phyloP scores from a whole-genome alignment of 2,888 invertebrate genomes.

The Lepidochrysops patricia region DNA sequence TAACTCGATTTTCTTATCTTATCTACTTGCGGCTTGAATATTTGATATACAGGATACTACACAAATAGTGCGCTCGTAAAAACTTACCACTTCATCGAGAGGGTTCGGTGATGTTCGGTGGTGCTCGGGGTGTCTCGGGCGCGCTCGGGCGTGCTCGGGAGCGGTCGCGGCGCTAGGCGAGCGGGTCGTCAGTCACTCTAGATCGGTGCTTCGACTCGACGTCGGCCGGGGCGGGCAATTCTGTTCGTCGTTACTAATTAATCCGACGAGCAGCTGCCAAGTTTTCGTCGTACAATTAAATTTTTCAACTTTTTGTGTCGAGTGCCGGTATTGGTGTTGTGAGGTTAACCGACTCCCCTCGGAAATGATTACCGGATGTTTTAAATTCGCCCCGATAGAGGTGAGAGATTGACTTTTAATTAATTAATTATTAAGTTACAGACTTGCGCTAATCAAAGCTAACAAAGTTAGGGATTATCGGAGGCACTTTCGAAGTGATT shows the following conservation, averaged over 20 bases:
- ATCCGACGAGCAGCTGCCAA: constrained; percentile 24
- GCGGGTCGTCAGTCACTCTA: constrained; percentile 55
- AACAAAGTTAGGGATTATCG: background rate
- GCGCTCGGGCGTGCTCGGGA: constrained; percentile 44
- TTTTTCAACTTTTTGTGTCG: constrained; percentile 19
- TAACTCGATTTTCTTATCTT: background rate
- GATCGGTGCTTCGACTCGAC: constrained; percentile 34
- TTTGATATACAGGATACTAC: constrained; percentile 54
- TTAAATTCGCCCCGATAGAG: constrained; percentile 49
- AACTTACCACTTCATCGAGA: constrained; percentile 72
- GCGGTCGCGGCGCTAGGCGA: constrained; percentile 33
- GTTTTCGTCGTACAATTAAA: constrained; percentile 18
- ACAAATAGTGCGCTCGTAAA: constrained; percentile 63
- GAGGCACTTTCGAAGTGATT: background rate
- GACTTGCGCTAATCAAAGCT: background rate
- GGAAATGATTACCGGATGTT: constrained; percentile 50
- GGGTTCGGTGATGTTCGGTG: constrained; percentile 35
- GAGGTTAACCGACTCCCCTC: constrained; percentile 46
- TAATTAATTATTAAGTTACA: background rate
- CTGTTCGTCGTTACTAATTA: constrained; percentile 37
- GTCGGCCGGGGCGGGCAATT: constrained; percentile 30
- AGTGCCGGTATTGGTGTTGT: constrained; percentile 43
- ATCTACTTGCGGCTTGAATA: background rate
- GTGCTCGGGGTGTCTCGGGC: constrained; percentile 41
- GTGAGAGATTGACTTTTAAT: constrained; percentile 33